Base-by-base conservation (phyloP, 2,888 invertebrate genomes). In the Clostera curtula region DNA sequence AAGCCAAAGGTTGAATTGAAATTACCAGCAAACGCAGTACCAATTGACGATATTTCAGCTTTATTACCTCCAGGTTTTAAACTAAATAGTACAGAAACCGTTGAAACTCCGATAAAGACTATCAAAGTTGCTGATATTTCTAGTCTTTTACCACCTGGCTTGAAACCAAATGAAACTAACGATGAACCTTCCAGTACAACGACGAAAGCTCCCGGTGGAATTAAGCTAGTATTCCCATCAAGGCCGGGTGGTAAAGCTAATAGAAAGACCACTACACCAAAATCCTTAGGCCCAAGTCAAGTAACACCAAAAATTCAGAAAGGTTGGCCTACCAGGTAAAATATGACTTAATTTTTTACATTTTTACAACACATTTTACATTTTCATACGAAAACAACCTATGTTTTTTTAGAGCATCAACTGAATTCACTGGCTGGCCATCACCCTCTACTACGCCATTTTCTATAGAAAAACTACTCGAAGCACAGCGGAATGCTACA, bases 351-450 rank as follows among this genome's bases (percentile, higher is more conserved):
- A 24, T 25, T 17, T 23, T 20, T 25, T 15, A 12, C 13, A 25
- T 33, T 22, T 21, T 12, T 24, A 11, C 17, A 18, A 13, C 17
- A 19, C 12, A 27, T n/a, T 15, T 6, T 9, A 13, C 5, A 21
- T 20, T 18, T 22, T 25, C 12, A 19, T 7, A 1, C 20, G 8
- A n/a, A n/a, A n/a, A n/a, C n/a, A n/a, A n/a, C n/a, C n/a, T n/a
- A n/a, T n/a, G n/a, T n/a, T n/a, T n/a, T n/a, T n/a, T n/a, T n/a
- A 92, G 93, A 71, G 91, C 90, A 11, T 93, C 93, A 5, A 95
- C 95, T 9, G 94, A 93, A 67, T 95, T 95, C 52, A 95, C 94
- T 7, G 95, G 95, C 8, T 95, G 95, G 95, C 94, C 95, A 6
- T 92, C 93, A 1, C 90, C 93, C 4, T 92, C 95, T 1, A 94